Evolutionary conservation across 2,113 vertebrate species (phyloP), one percentile per base, ranked within the genome.

Genomic region (Osmerus mordax): DNA sequence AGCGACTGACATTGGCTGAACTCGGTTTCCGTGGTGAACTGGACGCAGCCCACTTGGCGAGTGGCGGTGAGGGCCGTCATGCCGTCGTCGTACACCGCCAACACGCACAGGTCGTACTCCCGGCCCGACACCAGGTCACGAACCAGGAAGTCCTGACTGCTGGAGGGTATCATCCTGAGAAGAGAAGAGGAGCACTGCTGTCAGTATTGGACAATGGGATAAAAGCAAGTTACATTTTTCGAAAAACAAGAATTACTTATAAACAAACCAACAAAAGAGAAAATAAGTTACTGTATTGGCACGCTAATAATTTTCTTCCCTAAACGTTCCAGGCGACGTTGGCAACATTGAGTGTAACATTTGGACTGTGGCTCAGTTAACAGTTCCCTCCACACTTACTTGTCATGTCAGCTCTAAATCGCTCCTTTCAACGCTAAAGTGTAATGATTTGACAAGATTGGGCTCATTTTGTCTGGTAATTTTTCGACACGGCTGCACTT

Each of bases 121-220:
- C 95, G 94, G n/a, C 94, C 95, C 0, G 95, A 91, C 0, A 91
- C 94, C 75, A 98, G 92, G 86, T 97, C 96, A 0, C 93, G 94
- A 71, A 98, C 90, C 87, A 96, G 90, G 90, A 97, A 95, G 72
- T 95, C 96, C 61, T 92, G 93, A 86, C 92, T 97, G 81, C 86
- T 92, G 0, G 95, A 95, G 0, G 96, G 94, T 67, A 98, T 96
- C 96, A 98, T 97, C 90, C 96, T 98, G 80, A 59, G 67, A 72
- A 74, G 41, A 7, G 76, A 14, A 53, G 61, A 78, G 12, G 55
- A 72, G 13, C 52, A 13, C 7, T 2, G 11, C 23, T 47, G 32
- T 65, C 36, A 64, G 62, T 23, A 36, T 29, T 28, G 58, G 21
- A 23, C 3, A 25, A 19, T 61, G 59, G 1, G 13, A 59, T 1